A percentile compares a stretch with the other conserved stretches of the same genome.
Evolutionary conservation across 2,888 invertebrate genomes (phyloP).

Genomic region (Stictocephala bisonia): DNA sequence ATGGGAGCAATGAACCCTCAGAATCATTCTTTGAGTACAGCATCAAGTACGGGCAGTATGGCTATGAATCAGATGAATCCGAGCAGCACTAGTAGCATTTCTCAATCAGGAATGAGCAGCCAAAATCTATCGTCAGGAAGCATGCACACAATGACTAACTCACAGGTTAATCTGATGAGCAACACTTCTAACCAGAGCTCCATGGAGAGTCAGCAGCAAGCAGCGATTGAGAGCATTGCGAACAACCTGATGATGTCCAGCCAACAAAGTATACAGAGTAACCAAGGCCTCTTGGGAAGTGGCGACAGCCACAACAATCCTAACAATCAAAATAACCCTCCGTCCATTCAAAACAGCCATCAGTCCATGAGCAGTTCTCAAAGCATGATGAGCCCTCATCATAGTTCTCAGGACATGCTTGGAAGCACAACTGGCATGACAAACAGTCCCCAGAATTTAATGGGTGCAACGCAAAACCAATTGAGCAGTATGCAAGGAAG

Average conservation of each 20-base stretch:
- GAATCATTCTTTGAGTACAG: neutral
- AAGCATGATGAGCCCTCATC: neutral
- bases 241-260: slow-evolving; percentile 32
- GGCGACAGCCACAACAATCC: neutral
- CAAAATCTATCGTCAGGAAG: slow-evolving; percentile 3
- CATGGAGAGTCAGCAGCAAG: slow-evolving; percentile 32
- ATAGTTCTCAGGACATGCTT: slow-evolving; percentile 18
- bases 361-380: no score
- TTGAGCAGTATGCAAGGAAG: slow-evolving; percentile 1
- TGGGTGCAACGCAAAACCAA: slow-evolving; percentile 18
- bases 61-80: neutral
- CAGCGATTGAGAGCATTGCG: slow-evolving; percentile 19
- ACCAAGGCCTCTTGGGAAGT: slow-evolving; percentile 12
- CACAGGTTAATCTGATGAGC: slow-evolving; percentile 17
- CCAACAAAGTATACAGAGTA: slow-evolving; percentile 20
- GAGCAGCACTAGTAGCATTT: neutral
- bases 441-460: slow-evolving; percentile 10
- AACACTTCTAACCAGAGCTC: slow-evolving; percentile 16
- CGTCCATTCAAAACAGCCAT: neutral
- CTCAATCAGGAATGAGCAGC: neutral
- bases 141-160: slow-evolving; percentile 6
- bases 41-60: neutral
- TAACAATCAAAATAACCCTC: neutral
- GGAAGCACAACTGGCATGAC: neutral
- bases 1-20: slow-evolving; percentile 9